phyloP scores from a whole-genome alignment of 2,888 invertebrate genomes.

The Leptothorax acervorum region DNA sequence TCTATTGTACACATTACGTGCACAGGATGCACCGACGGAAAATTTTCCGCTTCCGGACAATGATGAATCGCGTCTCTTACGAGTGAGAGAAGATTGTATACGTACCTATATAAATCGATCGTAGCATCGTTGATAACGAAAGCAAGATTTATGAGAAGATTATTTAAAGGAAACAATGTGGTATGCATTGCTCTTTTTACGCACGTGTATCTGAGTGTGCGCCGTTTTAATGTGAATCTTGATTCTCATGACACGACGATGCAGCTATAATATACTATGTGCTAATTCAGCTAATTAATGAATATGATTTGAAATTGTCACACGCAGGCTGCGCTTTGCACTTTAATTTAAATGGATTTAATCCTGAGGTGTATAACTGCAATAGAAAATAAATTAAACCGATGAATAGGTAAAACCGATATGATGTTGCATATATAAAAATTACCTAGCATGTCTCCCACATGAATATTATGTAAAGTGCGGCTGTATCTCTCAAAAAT shows the following conservation, averaged over 20 bases:
- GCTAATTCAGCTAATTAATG: conserved; percentile 26
- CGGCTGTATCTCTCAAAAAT: neutral
- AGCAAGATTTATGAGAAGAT: conserved; percentile 12
- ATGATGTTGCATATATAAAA: neutral
- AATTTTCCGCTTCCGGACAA: conserved; percentile 38
- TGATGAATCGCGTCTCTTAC: conserved; percentile 10
- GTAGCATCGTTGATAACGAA: neutral
- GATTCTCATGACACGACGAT: conserved; percentile 12
- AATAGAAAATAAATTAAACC: neutral
- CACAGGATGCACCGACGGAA: conserved; percentile 40
- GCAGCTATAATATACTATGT: neutral
- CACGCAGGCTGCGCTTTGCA: neutral
- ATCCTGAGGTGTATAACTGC: neutral
- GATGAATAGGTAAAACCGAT: neutral
- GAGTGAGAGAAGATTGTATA: neutral
- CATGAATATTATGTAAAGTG: neutral
- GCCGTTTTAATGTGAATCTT: conserved; percentile 7
- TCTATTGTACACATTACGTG: conserved; percentile 40
- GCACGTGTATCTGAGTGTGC: neutral
- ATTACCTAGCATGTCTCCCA: neutral
- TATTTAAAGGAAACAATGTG: conserved; percentile 9
- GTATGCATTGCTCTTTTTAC: neutral
- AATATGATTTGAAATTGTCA: neutral
- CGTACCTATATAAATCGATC: conserved; percentile 24
- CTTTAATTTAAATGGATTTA: neutral